Evolutionary conservation across 1,140 invertebrate genomes (phyloP), one percentile per base, ranked within the genome.

Genomic region (Ceratosolen fusciceps): DNA sequence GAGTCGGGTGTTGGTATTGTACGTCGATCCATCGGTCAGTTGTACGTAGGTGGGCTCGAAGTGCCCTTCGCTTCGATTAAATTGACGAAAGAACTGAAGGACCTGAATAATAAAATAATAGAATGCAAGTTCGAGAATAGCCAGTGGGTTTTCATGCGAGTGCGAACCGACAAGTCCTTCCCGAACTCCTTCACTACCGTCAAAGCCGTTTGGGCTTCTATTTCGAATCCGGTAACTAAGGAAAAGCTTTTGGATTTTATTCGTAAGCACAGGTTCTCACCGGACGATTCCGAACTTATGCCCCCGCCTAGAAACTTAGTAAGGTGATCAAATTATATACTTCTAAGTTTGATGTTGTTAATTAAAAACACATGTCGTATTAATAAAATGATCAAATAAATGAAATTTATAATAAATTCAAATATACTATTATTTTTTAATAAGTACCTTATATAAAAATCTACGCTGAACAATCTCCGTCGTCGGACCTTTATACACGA

Each of bases 131-230:
- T 26, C 24, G 93, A 95, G 49, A 92, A 94, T 62, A 91, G 92
- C 43, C 88, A 93, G 79, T 99, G 99, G 99, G 92, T 95, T 60
- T 99, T 98, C 86, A 97, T 99, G 96, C 92, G 98, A 71, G 96
- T 98, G 88, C 92, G 99, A 85, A 98, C 95, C 0, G 99, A 99
- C 88, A 99, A 99, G 91, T 98, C 96, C 1, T 97, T 95, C 90
- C 98, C 99, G 1, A 99, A 99, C 90, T 95, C 94, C 73, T 95
- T 89, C 75, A 93, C 91, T 3, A 99, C 98, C 9, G 97, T 96
- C 31, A 85, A 90, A 77, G 93, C 93, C 81, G 94, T 96, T 39
- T 93, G 90, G 80, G 89, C 93, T 54, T 94, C 93, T 84, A 95
- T 98, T 85, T 85, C 84, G 26, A 88, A 94, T 83, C 97, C 97